Base-by-base conservation (phyloP, 2,888 invertebrate species). In the Eucera pruinosa region DNA sequence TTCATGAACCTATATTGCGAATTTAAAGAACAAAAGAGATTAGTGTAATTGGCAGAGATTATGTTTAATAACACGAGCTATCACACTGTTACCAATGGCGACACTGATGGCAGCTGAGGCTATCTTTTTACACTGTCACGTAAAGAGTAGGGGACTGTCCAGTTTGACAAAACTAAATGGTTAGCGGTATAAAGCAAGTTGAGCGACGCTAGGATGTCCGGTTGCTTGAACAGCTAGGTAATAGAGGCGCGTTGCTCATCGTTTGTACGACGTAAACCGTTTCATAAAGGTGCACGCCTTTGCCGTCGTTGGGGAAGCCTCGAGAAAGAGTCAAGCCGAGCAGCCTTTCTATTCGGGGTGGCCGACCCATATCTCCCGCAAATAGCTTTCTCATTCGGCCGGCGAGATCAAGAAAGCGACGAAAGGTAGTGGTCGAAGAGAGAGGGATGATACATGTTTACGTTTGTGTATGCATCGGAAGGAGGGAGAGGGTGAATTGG, bases 361-460 rank as follows among this genome's bases (percentile, higher is more conserved):
- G 82, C 81, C 88, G 89, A 89, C 89, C 89, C 84, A 89, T 83
- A 89, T 89, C 88, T 87, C 85, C 77, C 77, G 83, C 84, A 79
- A 88, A 87, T 83, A 85, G 74, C 83, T 82, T 83, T 87, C 79
- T 71, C 73, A 73, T 84, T 80, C 76, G 76, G 20, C 65, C 74
- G 75, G 66, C 73, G 82, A 67, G 82, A 84, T 84, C 80, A 80
- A 82, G 80, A 82, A 84, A 77, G 41, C 57, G 70, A 64, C 62
- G 54, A 45, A 41, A 65, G 23, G 60, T 71, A 69, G 71, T 30
- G 48, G 41, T 36, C 33, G 45, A 20, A 67, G 9, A 23, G 45
- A 43, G 58, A 61, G 47, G 41, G n/a, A 58, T 20, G 39, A 58
- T 47, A 61, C 71, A 61, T 82, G 60, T 70, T 77, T 83, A 74